Percentiles rank a stretch among this genome's conserved stretches.
phyloP scores from a whole-genome alignment of 2,888 invertebrate species.

The Caenorhabditis sp. region DNA sequence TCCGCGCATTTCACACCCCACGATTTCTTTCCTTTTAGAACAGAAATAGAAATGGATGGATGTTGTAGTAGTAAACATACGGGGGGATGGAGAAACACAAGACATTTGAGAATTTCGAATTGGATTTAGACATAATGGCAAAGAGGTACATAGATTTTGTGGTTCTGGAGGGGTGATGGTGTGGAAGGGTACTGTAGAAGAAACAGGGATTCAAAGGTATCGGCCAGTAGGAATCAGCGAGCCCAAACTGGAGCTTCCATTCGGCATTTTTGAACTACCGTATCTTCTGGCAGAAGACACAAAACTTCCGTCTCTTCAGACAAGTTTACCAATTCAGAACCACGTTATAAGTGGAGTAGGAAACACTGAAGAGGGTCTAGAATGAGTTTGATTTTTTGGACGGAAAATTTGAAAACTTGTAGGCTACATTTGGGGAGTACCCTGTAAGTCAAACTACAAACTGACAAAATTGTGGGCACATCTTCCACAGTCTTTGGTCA shows the following conservation, averaged over 20 bases:
- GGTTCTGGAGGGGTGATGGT: not conserved
- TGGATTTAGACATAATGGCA: constrained; percentile 10
- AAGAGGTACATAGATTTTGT: not conserved
- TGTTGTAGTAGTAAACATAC: constrained; percentile 8
- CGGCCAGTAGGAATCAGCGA: too few relatives aligned
- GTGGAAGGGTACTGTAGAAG: not conserved
- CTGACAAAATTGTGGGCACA: too few relatives aligned
- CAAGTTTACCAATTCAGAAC: too few relatives aligned
- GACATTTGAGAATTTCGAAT: not conserved
- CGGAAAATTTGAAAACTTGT: not conserved
- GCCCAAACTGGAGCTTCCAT: not conserved
- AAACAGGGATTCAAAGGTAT: too few relatives aligned
- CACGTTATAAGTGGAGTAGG: not conserved
- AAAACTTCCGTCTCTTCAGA: not conserved
- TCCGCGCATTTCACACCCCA: constrained; percentile 41
- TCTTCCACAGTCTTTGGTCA: too few relatives aligned
- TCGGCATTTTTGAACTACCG: too few relatives aligned
- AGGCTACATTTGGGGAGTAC: not conserved
- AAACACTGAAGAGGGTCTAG: not conserved
- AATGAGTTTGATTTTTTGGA: not conserved
- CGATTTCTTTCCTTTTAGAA: not conserved
- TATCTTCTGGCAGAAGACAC: not conserved
- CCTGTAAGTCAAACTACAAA: too few relatives aligned
- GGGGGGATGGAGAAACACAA: not conserved
- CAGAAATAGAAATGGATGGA: not conserved